Conservation (phyloP, 2,113 vertebrate species). For the Eupsittula cactorum region DNA sequence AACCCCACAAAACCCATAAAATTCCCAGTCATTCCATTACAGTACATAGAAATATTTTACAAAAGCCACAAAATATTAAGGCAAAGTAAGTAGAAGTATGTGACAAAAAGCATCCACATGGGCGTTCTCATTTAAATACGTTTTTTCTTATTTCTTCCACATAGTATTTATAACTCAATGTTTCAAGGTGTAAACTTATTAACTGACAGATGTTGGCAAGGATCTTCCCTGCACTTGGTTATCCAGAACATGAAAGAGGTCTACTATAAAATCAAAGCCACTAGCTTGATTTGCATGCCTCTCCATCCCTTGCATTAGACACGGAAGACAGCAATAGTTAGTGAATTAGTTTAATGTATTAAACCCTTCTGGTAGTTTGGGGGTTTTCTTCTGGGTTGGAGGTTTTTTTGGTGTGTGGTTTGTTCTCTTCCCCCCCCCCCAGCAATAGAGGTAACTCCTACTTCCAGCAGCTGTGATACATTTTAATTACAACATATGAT, state of each 20-base stretch:
- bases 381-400: rapidly evolving
- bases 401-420: not conserved
- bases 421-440: not conserved
- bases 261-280: not conserved
- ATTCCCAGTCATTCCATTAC: not conserved
- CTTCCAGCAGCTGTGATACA: not conserved
- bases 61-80: not conserved
- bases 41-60: not conserved
- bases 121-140: not conserved
- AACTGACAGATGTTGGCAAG: not conserved
- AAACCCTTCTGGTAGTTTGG: not conserved
- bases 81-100: not conserved
- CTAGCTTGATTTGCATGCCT: not conserved
- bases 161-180: not conserved
- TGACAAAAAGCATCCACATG: not conserved
- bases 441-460: not conserved
- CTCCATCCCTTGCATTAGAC: not conserved
- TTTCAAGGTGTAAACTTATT: not conserved
- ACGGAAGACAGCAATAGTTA: not conserved
- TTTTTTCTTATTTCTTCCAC: not conserved
- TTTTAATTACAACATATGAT: not conserved
- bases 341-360: not conserved
- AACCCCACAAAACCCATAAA: not conserved
- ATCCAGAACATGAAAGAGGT: not conserved
- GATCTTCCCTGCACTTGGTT: not conserved